Conservation (phyloP, 1,140 invertebrate species). For the Augochlora pura region DNA sequence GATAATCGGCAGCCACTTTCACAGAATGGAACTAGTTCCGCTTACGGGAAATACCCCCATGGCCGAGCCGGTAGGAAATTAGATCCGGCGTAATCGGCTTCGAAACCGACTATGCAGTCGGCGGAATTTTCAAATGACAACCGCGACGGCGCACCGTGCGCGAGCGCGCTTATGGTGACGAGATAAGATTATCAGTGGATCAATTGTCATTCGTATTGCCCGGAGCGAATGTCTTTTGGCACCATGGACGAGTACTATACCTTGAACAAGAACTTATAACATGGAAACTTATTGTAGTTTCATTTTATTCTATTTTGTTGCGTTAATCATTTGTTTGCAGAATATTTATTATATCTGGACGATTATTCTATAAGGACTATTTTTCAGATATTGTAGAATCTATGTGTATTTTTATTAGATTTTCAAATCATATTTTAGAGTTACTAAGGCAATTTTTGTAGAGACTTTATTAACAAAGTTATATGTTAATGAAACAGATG, state of each 20-base stretch:
- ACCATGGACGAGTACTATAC: background rate
- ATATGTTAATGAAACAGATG: too few species aligned
- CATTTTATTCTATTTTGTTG: too few species aligned
- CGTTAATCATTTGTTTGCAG: too few species aligned
- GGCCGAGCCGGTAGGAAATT: conserved; percentile 13
- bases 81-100: background rate
- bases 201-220: background rate
- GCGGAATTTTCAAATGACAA: conserved; percentile 21
- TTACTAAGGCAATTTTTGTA: too few species aligned
- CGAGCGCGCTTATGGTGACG: background rate
- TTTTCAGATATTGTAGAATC: too few species aligned
- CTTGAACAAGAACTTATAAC: too few species aligned
- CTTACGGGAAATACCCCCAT: background rate
- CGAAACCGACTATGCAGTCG: conserved; percentile 16
- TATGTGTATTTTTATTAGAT: too few species aligned
- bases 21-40: conserved; percentile 7
- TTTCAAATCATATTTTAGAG: too few species aligned
- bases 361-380: too few species aligned
- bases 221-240: background rate
- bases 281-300: too few species aligned
- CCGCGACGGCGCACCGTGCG: conserved; percentile 1
- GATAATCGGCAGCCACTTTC: conserved; percentile 13
- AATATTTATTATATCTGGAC: too few species aligned
- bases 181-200: background rate
- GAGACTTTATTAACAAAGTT: too few species aligned